phyloP scores from a whole-genome alignment of 2,888 invertebrate species.

The Leptopilina drosophilae region DNA sequence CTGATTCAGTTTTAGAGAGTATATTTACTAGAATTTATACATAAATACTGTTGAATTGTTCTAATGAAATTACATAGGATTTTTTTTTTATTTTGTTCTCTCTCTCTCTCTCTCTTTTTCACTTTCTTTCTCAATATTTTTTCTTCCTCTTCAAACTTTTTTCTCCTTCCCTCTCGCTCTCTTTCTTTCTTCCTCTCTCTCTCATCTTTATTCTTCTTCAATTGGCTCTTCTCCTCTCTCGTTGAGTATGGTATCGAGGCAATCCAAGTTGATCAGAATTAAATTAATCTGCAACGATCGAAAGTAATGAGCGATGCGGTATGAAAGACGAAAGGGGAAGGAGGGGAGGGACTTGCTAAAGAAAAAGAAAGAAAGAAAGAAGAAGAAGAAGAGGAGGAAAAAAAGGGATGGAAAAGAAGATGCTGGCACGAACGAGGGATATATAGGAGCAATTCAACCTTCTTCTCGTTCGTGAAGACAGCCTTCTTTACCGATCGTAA shows the following conservation, averaged over 20 bases:
- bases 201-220: constrained; percentile 14
- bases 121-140: too few relatives aligned
- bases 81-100: too few relatives aligned
- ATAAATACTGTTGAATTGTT: too few relatives aligned
- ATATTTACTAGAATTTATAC: too few relatives aligned
- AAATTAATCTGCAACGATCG: constrained; percentile 59
- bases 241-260: constrained; percentile 39
- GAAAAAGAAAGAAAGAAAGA: too few relatives aligned
- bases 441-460: constrained; percentile 56
- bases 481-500: constrained; percentile 58
- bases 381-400: not conserved
- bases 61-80: too few relatives aligned
- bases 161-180: not conserved
- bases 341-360: not conserved
- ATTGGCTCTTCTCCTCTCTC: not conserved
- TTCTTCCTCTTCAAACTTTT: too few relatives aligned
- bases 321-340: not conserved
- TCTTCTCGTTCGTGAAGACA: constrained; percentile 52
- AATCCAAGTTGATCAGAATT: constrained; percentile 39
- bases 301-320: constrained; percentile 49
- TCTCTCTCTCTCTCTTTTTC: too few relatives aligned
- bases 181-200: not conserved
- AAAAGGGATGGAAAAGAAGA: constrained; percentile 43
- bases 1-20: too few relatives aligned
- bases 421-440: constrained; percentile 55